phyloP scores from a whole-genome alignment of 2,797 vertebrate species.

The Semaprochilodus insignis region DNA sequence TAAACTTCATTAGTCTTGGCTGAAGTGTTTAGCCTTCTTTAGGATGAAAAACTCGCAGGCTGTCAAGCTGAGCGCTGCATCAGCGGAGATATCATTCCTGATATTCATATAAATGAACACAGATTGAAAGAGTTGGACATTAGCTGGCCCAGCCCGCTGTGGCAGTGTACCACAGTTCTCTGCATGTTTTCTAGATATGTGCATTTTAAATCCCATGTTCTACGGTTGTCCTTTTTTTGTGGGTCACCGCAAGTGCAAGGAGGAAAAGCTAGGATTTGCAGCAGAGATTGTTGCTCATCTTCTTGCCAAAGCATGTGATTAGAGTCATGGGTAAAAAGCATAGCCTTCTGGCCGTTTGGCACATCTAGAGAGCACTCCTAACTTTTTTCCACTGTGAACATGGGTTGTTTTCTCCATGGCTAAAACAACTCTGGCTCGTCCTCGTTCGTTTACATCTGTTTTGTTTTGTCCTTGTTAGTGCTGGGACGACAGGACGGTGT shows the following conservation, averaged over 20 bases:
- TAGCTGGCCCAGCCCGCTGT: neutral
- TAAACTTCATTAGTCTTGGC: constrained; percentile 1
- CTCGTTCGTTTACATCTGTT: constrained; percentile 2
- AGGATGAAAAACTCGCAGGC: neutral
- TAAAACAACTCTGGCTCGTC: neutral
- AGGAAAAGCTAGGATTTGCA: constrained; percentile 38
- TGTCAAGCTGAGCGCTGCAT: neutral
- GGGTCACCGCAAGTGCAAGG: constrained; percentile 44
- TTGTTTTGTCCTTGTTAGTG: neutral
- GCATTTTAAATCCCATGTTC: constrained; percentile 27
- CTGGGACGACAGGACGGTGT: neutral
- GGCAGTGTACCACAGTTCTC: neutral
- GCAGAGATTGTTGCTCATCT: constrained; percentile 37
- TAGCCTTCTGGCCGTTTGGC: constrained; percentile 51
- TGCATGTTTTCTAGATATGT: constrained; percentile 4
- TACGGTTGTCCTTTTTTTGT: constrained; percentile 36
- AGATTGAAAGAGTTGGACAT: neutral
- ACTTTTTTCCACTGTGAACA: neutral
- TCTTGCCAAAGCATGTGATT: constrained; percentile 52
- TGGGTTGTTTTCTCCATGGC: neutral
- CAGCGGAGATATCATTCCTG: neutral
- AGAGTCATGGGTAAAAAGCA: constrained; percentile 39
- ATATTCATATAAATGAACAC: neutral
- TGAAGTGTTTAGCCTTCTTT: constrained; percentile 8
- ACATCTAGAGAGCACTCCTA: neutral